phyloP scores from a whole-genome alignment of 2,797 vertebrate species.

The Bradypodion pumilum region DNA sequence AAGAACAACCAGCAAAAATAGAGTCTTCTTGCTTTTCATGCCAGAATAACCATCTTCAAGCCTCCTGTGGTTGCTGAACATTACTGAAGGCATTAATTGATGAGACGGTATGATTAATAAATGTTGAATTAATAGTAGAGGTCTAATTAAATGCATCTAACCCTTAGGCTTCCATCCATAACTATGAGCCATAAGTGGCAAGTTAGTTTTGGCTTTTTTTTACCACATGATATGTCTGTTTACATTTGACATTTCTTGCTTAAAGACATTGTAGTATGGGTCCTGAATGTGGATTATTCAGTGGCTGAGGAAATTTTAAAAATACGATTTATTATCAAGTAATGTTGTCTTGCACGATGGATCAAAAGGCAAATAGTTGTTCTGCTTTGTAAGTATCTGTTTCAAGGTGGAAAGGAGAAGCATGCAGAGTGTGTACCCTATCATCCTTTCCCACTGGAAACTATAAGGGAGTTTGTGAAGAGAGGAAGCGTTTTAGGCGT shows the following conservation, averaged over 20 bases:
- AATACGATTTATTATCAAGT: not conserved
- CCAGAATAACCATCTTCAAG: slow-evolving; percentile 19
- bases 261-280: not conserved
- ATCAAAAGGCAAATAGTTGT: not conserved
- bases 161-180: not conserved
- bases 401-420: not conserved
- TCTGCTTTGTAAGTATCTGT: not conserved
- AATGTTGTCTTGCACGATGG: not conserved
- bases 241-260: not conserved
- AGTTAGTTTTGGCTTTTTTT: not conserved
- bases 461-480: not conserved
- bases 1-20: slow-evolving; percentile 51
- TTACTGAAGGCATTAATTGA: slow-evolving; percentile 23
- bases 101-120: slow-evolving; percentile 24
- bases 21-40: slow-evolving; percentile 7
- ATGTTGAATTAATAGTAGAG: slow-evolving; percentile 16
- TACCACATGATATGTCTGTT: not conserved
- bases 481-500: not conserved
- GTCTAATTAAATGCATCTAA: slow-evolving; percentile 10
- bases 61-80: slow-evolving; percentile 7
- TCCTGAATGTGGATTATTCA: not conserved
- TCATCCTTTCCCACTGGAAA: not conserved
- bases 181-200: not conserved
- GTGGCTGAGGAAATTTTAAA: not conserved
- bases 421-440: not conserved